Evolutionary conservation across 1,140 invertebrate species (phyloP), one percentile per base, ranked within the genome.

Genomic region (Tetramorium parvispinum): DNA sequence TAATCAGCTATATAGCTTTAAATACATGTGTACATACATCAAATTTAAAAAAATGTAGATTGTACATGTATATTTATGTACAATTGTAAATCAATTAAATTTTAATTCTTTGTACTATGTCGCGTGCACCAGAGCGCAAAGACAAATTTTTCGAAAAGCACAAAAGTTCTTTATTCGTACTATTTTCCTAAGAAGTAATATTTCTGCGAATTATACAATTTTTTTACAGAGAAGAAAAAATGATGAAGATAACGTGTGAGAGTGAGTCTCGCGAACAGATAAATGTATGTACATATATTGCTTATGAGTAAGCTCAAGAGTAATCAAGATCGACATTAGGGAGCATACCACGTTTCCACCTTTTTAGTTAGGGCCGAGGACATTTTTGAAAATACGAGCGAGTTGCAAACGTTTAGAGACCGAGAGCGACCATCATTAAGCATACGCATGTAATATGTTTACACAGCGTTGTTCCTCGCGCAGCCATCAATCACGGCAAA

Each of bases 401-500:
- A 59, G 51, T 32, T 68, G 76, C 76, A 49, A 89, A 87, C 70
- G 81, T 77, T 82, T 75, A 85, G 40, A n/a, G 53, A 27, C 32
- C 53, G 51, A 24, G 68, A 75, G 51, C 61, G 76, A 89, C 51
- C 90, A 92, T 94, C 94, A 94, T 94, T 94, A 94, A 91, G 93
- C 89, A 85, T 91, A 92, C 91, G 88, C 89, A 68, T 78, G 55
- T 94, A 94, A 94, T 94, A 93, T 95, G 94, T 95, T 94, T 95
- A 94, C 93, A 94, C 88, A 93, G 89, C 88, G 91, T 91, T 88
- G 90, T 92, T 93, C 89, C 89, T 91, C 88, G 90, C 91, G 82
- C 90, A 87, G 88, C 83, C 94, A 95, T 95, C 93, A 95, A 95
- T 95, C 94, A 95, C 92, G 90, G 66, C n/a, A 8, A 73, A 75